A percentile compares a stretch with the other conserved stretches of the same genome.
Evolutionary conservation across 2,888 invertebrate species (phyloP).

Genomic region (Orchesella flavescens): DNA sequence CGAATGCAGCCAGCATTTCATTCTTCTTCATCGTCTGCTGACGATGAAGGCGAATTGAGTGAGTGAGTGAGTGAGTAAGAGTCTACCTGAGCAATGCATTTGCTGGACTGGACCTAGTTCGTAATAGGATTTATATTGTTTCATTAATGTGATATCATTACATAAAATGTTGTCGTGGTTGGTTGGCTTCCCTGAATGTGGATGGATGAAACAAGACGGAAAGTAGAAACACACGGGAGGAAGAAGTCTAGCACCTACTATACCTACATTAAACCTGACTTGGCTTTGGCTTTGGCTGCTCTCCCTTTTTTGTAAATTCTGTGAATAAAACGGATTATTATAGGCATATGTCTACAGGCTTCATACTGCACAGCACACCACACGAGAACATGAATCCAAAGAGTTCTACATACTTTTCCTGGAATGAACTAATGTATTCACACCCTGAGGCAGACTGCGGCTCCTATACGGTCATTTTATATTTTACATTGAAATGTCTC

Average conservation of each 20-base stretch:
- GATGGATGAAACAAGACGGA: not conserved
- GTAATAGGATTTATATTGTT: slow-evolving; percentile 34
- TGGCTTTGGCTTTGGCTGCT: not conserved
- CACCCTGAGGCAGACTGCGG: too few relatives aligned
- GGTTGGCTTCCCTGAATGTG: slow-evolving; percentile 32
- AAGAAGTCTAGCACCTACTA: slow-evolving; percentile 2
- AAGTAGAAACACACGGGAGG: slow-evolving; percentile 9
- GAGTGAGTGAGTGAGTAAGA: not conserved
- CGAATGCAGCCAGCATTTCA: slow-evolving; percentile 5
- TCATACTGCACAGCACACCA: slow-evolving; percentile 1
- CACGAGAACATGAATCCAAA: not conserved
- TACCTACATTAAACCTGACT: not conserved
- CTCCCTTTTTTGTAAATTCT: not conserved
- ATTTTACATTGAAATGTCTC: too few relatives aligned
- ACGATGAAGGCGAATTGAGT: not conserved
- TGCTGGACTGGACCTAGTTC: not conserved
- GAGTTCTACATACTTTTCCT: slow-evolving; percentile 35
- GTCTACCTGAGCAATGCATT: not conserved
- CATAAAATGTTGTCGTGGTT: slow-evolving; percentile 20
- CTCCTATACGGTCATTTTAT: too few relatives aligned
- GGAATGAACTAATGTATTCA: slow-evolving; percentile 57
- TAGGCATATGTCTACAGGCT: slow-evolving; percentile 33
- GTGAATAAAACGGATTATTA: slow-evolving; percentile 33
- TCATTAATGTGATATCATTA: slow-evolving; percentile 41
- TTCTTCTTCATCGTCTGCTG: slow-evolving; percentile 21